phyloP scores from a whole-genome alignment of 1,140 invertebrate genomes.

The Drosophila willistoni region DNA sequence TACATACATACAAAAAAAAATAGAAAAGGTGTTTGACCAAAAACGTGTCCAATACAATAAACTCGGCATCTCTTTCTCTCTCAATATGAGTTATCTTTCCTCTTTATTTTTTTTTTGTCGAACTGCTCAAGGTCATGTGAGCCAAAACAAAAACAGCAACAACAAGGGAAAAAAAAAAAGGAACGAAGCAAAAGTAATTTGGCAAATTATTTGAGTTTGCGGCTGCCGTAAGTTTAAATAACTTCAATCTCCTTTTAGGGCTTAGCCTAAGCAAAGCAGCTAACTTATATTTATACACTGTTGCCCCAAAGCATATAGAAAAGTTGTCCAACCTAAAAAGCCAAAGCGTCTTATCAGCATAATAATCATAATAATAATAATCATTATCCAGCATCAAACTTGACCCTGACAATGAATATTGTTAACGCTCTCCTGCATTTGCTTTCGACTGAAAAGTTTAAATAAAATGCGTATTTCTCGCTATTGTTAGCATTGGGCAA shows the following conservation, averaged over 20 bases:
- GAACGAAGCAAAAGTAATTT: slow-evolving; percentile 73
- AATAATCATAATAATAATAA: slow-evolving; percentile 42
- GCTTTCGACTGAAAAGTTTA: slow-evolving; percentile 40
- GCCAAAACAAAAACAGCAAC: neutral
- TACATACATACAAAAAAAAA: neutral
- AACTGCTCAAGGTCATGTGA: slow-evolving; percentile 51
- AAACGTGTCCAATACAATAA: slow-evolving; percentile 43
- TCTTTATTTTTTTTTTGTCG: neutral
- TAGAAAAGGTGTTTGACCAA: slow-evolving; percentile 71
- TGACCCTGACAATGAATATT: slow-evolving; percentile 75
- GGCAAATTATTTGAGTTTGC: slow-evolving; percentile 78
- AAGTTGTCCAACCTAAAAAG: slow-evolving; percentile 67
- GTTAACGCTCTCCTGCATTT: slow-evolving; percentile 36
- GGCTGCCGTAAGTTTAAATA: slow-evolving; percentile 75
- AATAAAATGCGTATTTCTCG: slow-evolving; percentile 32
- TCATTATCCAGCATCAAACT: slow-evolving; percentile 45
- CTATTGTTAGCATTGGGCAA: slow-evolving; percentile 57
- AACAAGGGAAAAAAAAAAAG: slow-evolving; percentile 10
- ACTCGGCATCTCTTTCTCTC: neutral
- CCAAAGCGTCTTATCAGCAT: slow-evolving; percentile 61
- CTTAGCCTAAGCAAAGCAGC: slow-evolving; percentile 42
- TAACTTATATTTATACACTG: slow-evolving; percentile 56
- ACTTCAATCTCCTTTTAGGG: slow-evolving; percentile 62
- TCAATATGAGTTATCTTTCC: neutral
- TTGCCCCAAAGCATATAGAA: slow-evolving; percentile 26